phyloP scores from a whole-genome alignment of 64 coral and sea anemone species.

The Montipora cactus region DNA sequence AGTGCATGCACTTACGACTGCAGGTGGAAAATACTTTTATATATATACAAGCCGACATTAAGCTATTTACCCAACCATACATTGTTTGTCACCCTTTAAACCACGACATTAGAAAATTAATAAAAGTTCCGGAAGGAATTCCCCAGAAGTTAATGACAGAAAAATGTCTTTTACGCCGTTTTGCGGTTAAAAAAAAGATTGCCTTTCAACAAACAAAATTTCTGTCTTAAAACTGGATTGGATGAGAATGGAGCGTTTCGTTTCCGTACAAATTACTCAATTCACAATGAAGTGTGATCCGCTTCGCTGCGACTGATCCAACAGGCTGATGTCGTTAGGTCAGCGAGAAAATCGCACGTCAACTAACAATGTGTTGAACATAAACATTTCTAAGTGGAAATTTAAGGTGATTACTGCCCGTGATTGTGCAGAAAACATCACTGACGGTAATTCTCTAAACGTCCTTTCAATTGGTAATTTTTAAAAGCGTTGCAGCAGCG shows the following conservation, averaged over 20 bases:
- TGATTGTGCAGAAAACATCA: background rate
- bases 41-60: background rate
- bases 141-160: background rate
- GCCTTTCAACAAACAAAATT: background rate
- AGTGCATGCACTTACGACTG: background rate
- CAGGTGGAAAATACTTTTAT: background rate
- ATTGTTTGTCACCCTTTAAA: conserved; percentile 5
- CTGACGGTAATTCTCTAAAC: background rate
- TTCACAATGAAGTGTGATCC: background rate
- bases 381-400: background rate
- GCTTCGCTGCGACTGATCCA: background rate
- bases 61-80: background rate
- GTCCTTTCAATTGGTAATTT: background rate
- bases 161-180: background rate
- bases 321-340: background rate
- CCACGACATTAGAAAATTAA: background rate
- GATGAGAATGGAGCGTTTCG: background rate
- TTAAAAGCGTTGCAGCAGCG: background rate
- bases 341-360: background rate
- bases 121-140: conserved; percentile 2
- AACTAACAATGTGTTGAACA: background rate
- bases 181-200: background rate
- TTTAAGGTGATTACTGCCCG: background rate
- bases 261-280: background rate
- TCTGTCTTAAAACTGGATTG: background rate